Conservation (phyloP, 2,888 invertebrate genomes). For the Nomada hirtipes region DNA sequence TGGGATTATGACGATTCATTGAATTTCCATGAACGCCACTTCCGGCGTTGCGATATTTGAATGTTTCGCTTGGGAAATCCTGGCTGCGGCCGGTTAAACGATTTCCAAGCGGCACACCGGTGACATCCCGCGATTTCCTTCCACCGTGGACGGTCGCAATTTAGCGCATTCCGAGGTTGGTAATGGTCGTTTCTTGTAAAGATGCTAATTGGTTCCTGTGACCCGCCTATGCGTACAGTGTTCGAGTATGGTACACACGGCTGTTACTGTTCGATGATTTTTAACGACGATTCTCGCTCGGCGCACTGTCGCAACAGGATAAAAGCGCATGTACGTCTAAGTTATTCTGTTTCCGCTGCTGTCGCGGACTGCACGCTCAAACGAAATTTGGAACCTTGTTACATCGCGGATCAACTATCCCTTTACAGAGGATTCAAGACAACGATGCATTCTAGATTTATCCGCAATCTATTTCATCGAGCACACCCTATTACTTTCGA, state of each 20-base stretch:
- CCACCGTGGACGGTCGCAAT: slow-evolving; percentile 63
- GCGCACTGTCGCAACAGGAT: not conserved
- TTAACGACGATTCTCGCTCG: slow-evolving; percentile 25
- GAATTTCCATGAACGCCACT: slow-evolving; percentile 31
- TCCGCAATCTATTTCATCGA: too few species aligned
- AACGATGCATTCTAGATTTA: too few species aligned
- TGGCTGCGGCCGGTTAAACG: slow-evolving; percentile 30
- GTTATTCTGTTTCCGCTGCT: slow-evolving; percentile 32
- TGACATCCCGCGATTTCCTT: slow-evolving; percentile 65
- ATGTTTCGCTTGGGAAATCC: slow-evolving; percentile 47
- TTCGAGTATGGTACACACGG: slow-evolving; percentile 30
- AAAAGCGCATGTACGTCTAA: slow-evolving; percentile 17
- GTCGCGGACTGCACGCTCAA: not conserved
- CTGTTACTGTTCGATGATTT: slow-evolving; percentile 54
- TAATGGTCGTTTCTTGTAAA: slow-evolving; percentile 83
- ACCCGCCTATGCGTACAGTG: slow-evolving; percentile 62
- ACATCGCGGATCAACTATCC: too few species aligned
- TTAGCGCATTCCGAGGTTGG: slow-evolving; percentile 68
- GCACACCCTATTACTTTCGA: too few species aligned
- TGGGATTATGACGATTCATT: slow-evolving; percentile 45
- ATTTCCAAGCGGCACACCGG: slow-evolving; percentile 37
- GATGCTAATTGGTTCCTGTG: slow-evolving; percentile 82
- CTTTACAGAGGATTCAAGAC: too few species aligned
- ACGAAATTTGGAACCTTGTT: slow-evolving; percentile 1
- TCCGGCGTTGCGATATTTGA: slow-evolving; percentile 33